Percentiles rank a stretch among this genome's conserved stretches.
phyloP scores from a whole-genome alignment of 2,888 invertebrate genomes.

The Mimas tiliae region DNA sequence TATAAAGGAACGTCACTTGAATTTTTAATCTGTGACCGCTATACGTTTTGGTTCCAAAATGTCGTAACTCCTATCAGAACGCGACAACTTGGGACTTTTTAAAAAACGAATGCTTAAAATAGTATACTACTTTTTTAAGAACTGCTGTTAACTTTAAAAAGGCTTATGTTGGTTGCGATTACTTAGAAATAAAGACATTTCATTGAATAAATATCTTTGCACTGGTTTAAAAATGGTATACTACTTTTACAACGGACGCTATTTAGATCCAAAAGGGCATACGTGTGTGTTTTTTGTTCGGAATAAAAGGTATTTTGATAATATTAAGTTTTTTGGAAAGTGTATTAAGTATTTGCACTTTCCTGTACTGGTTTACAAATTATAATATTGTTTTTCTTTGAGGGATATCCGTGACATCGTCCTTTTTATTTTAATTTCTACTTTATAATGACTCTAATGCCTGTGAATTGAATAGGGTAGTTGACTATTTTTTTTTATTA shows the following conservation, averaged over 20 bases:
- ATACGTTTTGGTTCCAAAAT: neutral
- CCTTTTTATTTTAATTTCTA: neutral
- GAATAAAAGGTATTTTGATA: constrained; percentile 39
- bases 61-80: constrained; percentile 24
- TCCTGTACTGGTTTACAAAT: constrained; percentile 30
- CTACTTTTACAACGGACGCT: constrained; percentile 65
- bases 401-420: neutral
- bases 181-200: constrained; percentile 27
- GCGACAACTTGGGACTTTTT: constrained; percentile 48
- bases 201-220: constrained; percentile 17
- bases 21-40: constrained; percentile 9
- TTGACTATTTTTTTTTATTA: too few species aligned
- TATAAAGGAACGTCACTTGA: constrained; percentile 5
- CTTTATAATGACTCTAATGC: neutral
- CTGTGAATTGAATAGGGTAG: neutral
- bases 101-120: constrained; percentile 42
- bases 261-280: constrained; percentile 46
- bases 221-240: constrained; percentile 62
- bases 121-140: constrained; percentile 45
- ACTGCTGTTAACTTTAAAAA: constrained; percentile 31
- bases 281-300: constrained; percentile 36
- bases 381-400: constrained; percentile 23
- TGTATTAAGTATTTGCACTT: constrained; percentile 33
- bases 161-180: constrained; percentile 26
- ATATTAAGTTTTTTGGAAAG: constrained; percentile 27